Base-by-base conservation (phyloP, 2,113 vertebrate genomes). In the Eulemur rufifrons region DNA sequence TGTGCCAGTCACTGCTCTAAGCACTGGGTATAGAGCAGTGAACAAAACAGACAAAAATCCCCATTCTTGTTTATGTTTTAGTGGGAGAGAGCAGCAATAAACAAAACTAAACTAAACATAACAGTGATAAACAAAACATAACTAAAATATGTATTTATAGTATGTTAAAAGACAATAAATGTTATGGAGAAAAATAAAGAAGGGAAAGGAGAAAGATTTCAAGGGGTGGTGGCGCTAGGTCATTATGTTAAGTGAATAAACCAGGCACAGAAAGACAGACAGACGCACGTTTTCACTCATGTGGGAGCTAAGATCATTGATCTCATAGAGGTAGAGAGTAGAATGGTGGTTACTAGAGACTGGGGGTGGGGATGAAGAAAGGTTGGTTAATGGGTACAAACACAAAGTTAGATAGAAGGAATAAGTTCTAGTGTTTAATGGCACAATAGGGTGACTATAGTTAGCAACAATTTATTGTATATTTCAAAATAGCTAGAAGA, bases 61-160 rank as follows among this genome's bases (percentile, higher is more conserved):
- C 25, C 66, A 18, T 9, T 93, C 13, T 92, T 83, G 47, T 86
- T 87, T 91, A 87, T 20, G 66, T 93, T 90, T 71, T 73, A 39
- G 39, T 42, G 6, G 37, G 17, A 8, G 82, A 87, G 23, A 89
- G 11, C 23, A 92, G 83, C 27, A 95, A 69, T 89, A 86, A 90
- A 63, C 61, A 89, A 34, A 34, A 76, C 73, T 54, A 34, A 34
- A 76, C 73, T 54, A 86, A 90, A 63, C 54, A 89, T 29, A 34
- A 76, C 73, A 92, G 83, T 23, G 95, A 69, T 89, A 86, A 90
- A 63, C 61, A 89, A 34, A 34, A 73, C 71, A 82, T 85, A 88
- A 37, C 45, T 92, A 80, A 86, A 88, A 86, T 83, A 71, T 27
- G 8, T 20, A 63, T 27, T 63, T 29, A 63, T 56, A 29, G n/a